Percentiles rank a stretch among this genome's conserved stretches.
Conservation (phyloP, 2,797 vertebrate genomes). For the Gila robusta region DNA sequence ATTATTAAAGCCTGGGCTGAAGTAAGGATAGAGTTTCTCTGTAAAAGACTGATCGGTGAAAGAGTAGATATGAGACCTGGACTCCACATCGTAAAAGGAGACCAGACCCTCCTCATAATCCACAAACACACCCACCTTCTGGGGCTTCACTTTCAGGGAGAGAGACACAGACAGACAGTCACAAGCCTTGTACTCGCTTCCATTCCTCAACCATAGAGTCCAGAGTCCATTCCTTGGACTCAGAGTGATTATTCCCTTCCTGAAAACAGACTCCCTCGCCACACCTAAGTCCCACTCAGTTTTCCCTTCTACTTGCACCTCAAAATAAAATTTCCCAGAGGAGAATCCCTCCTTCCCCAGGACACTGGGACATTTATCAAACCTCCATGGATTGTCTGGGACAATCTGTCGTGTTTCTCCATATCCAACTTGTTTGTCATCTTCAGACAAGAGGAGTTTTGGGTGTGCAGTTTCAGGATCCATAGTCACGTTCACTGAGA, state of each 20-base stretch:
- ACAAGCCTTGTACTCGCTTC: slow-evolving; percentile 35
- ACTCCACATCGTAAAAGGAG: slow-evolving; percentile 21
- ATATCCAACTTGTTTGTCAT: slow-evolving; percentile 46
- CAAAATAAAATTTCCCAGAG: slow-evolving; percentile 17
- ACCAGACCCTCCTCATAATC: slow-evolving; percentile 30
- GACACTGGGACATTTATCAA: slow-evolving; percentile 40
- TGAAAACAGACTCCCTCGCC: slow-evolving; percentile 40
- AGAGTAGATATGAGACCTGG: slow-evolving; percentile 16
- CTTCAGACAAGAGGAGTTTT: slow-evolving; percentile 47
- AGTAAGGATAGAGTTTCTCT: slow-evolving; percentile 3
- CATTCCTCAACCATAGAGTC: slow-evolving; percentile 41
- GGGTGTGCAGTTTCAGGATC: slow-evolving; percentile 54
- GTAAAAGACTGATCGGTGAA: slow-evolving; percentile 6
- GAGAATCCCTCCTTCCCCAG: slow-evolving; percentile 43
- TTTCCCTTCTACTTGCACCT: slow-evolving; percentile 32
- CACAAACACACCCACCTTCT: slow-evolving; percentile 42
- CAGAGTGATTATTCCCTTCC: slow-evolving; percentile 37
- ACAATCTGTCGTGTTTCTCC: slow-evolving; percentile 40
- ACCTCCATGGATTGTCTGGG: slow-evolving; percentile 36
- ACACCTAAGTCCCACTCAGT: slow-evolving; percentile 55
- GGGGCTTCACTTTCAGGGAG: slow-evolving; percentile 27
- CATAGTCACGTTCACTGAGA: slow-evolving; percentile 50
- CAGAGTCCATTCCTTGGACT: slow-evolving; percentile 45
- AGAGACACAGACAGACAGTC: background rate
- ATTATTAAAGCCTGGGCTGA: slow-evolving; percentile 30